Conservation (phyloP, 2,797 vertebrate species). For the Buphagus erythrorhynchus region DNA sequence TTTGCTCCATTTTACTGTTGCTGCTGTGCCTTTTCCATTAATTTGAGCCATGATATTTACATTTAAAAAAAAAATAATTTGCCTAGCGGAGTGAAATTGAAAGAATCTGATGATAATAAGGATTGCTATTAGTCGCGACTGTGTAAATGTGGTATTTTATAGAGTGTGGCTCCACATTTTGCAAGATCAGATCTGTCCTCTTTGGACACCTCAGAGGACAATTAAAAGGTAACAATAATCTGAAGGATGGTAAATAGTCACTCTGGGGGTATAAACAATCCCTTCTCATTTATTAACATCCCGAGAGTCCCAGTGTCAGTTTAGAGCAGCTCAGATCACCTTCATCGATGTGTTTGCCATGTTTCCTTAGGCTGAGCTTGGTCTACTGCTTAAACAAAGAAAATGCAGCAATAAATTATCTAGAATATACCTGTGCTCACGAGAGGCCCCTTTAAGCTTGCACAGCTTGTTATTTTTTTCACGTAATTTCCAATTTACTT, state of each 20-base stretch:
- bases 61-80: not conserved
- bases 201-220: not conserved
- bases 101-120: not conserved
- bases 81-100: not conserved
- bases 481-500: slow-evolving; percentile 74
- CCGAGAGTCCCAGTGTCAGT: not conserved
- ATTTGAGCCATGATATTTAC: not conserved
- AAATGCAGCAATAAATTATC: slow-evolving; percentile 64
- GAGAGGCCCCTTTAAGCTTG: slow-evolving; percentile 6
- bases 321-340: not conserved
- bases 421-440: slow-evolving; percentile 68
- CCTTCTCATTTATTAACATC: not conserved
- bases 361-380: slow-evolving; percentile 23
- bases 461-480: slow-evolving; percentile 28
- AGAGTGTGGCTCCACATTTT: not conserved
- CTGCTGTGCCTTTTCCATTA: not conserved
- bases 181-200: not conserved
- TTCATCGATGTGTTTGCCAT: not conserved
- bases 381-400: slow-evolving; percentile 31
- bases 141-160: not conserved
- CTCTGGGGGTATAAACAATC: not conserved
- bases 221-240: not conserved
- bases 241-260: not conserved
- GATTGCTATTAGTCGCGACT: not conserved
- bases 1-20: not conserved